Evolutionary conservation across 2,888 invertebrate species (phyloP).

Genomic region (Mystacides longicornis): DNA sequence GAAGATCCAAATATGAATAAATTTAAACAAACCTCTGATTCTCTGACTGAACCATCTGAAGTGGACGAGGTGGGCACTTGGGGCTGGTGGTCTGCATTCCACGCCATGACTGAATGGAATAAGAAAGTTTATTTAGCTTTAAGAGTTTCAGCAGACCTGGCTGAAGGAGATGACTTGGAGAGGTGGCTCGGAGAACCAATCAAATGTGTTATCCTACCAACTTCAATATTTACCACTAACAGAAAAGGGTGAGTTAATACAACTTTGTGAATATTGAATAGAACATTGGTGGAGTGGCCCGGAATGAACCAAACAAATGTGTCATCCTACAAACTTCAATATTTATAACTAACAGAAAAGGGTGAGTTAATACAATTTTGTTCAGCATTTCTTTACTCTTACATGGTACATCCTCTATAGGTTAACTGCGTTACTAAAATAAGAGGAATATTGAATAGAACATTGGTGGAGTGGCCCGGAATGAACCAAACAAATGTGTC

Average conservation of each 20-base stretch:
- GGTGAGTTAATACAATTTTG: constrained; percentile 58
- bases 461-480: constrained; percentile 87
- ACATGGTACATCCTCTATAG: too few relatives aligned
- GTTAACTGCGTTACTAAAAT: constrained; percentile 43
- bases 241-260: constrained; percentile 66
- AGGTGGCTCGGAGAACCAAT: constrained; percentile 96
- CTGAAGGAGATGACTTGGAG: constrained; percentile 58
- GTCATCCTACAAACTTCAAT: constrained; percentile 73
- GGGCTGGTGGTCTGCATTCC: constrained; percentile 75
- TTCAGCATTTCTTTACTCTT: constrained; percentile 16
- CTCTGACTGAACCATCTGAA: constrained; percentile 32
- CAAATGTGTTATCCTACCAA: constrained; percentile 73
- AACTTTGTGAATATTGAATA: not conserved
- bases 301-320: constrained; percentile 90
- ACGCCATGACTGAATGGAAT: constrained; percentile 50
- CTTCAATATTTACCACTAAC: constrained; percentile 81
- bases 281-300: constrained; percentile 74
- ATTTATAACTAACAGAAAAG: constrained; percentile 84
- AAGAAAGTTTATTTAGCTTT: constrained; percentile 64
- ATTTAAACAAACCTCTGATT: constrained; percentile 27
- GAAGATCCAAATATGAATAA: constrained; percentile 35
- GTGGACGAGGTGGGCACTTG: constrained; percentile 53
- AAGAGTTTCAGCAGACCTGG: constrained; percentile 74
- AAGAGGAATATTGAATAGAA: not conserved
- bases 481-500: constrained; percentile 86